Evolutionary conservation across 2,888 invertebrate species (phyloP), one percentile per base, ranked within the genome.

Genomic region (Cosmopolites sordidus): DNA sequence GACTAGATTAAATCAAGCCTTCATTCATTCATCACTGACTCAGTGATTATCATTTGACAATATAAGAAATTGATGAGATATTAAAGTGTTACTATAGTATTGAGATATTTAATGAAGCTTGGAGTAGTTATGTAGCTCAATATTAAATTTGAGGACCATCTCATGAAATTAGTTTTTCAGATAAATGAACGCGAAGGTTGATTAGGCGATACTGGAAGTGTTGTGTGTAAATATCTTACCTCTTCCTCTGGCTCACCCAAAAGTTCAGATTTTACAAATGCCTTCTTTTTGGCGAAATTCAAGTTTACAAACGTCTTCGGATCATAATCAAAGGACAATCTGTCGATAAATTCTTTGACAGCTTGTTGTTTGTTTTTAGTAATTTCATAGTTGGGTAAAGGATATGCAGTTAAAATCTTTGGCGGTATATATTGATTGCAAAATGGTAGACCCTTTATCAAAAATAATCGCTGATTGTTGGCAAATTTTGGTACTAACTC

Each of bases 401-500:
- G 17, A 0, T 11, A 2, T 6, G 22, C 16, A 15, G 42, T 39
- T n/a, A 45, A 15, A 39, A 43, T 37, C 22, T 27, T 43, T 1
- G 62, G 62, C 16, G 47, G 47, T 1, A 17, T 16, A n/a, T 58
- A 48, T 55, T 68, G 64, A 42, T 59, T 59, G 12, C 40, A 48
- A 48, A 58, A 65, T 0, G 67, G 66, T 16, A 67, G 53, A 6
- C 44, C 37, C 54, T 62, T 65, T 6, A 63, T 59, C 33, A 60
- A 8, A 48, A 64, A 64, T 30, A 59, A 5, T 48, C 45, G 58
- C 16, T 45, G 48, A 3, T 55, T 54, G 37, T 62, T 62, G 1
- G 59, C 58, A 22, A 54, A 60, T 43, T 64, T 66, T 1, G 66
- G 65, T 12, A 65, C 62, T 8, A 66, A 56, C 45, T 67, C 64